Percentiles rank a stretch among this genome's conserved stretches.
Evolutionary conservation across 2,797 vertebrate genomes (phyloP).

Genomic region (Nasua narica): DNA sequence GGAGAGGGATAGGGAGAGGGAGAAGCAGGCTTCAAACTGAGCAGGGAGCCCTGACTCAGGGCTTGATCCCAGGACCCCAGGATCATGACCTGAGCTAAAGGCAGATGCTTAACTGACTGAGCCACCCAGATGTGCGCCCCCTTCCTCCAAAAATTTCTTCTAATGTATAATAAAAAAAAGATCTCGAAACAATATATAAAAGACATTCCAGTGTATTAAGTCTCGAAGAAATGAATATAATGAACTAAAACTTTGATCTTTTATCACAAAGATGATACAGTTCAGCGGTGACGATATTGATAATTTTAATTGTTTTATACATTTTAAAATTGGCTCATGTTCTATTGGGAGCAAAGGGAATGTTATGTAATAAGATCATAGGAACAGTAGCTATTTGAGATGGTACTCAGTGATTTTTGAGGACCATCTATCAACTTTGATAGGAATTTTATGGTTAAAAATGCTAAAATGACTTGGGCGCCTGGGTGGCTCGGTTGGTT

Average conservation of each 20-base stretch:
- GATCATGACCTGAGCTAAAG: neutral
- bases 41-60: neutral
- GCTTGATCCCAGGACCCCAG: no score
- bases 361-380: slow-evolving; percentile 10
- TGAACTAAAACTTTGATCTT: neutral
- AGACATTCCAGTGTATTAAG: neutral
- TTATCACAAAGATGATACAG: neutral
- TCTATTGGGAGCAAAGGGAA: neutral
- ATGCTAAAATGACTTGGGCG: slow-evolving; percentile 55
- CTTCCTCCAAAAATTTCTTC: neutral
- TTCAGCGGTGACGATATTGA: neutral
- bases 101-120: neutral
- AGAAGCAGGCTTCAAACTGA: neutral
- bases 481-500: no score
- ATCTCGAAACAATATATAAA: neutral
- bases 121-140: neutral
- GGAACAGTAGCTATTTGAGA: slow-evolving; percentile 4
- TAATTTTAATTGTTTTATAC: neutral
- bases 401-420: slow-evolving; percentile 44
- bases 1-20: neutral
- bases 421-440: neutral
- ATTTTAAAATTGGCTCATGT: slow-evolving; percentile 2
- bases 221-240: neutral
- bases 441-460: slow-evolving; percentile 50
- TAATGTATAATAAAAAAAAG: neutral